Percentiles rank a stretch among this genome's conserved stretches.
Evolutionary conservation across 2,888 invertebrate species (phyloP).

Genomic region (Ophioninae sp.): DNA sequence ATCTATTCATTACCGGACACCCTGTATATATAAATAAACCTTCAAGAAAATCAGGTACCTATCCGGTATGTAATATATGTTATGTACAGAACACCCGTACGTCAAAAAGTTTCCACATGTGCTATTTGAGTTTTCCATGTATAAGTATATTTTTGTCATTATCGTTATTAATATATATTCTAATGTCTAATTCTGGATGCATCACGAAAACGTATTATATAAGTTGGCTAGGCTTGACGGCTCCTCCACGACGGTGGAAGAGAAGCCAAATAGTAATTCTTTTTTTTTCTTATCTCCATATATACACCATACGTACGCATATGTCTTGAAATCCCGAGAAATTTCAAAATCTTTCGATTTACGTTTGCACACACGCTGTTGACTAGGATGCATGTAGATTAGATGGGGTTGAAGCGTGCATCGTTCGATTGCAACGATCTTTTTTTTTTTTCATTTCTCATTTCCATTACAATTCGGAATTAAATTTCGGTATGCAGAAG

Average conservation of each 20-base stretch:
- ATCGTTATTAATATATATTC: constrained; percentile 3
- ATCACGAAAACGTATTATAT: constrained; percentile 12
- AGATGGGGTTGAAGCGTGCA: neutral
- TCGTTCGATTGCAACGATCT: constrained; percentile 21
- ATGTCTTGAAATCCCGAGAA: constrained; percentile 16
- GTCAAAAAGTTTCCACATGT: constrained; percentile 52
- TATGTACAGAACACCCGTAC: constrained; percentile 59
- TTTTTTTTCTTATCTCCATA: constrained; percentile 54
- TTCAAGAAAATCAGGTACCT: constrained; percentile 62
- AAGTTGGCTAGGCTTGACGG: constrained; percentile 56
- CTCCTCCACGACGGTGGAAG: too few species aligned
- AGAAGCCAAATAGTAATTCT: constrained; percentile 10
- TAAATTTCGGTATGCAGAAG: too few species aligned
- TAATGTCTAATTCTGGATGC: constrained; percentile 14
- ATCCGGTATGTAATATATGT: constrained; percentile 52
- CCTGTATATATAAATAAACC: constrained; percentile 57
- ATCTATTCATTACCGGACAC: too few species aligned
- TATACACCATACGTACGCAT: constrained; percentile 38
- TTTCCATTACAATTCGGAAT: too few species aligned
- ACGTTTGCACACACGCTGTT: constrained; percentile 54
- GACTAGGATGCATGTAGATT: constrained; percentile 60
- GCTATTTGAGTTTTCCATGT: constrained; percentile 40
- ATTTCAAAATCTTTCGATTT: constrained; percentile 19
- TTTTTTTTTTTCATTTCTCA: constrained; percentile 33
- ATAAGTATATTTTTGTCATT: constrained; percentile 12